Base-by-base conservation (phyloP, 2,888 invertebrate species). In the Anodontia alba region DNA sequence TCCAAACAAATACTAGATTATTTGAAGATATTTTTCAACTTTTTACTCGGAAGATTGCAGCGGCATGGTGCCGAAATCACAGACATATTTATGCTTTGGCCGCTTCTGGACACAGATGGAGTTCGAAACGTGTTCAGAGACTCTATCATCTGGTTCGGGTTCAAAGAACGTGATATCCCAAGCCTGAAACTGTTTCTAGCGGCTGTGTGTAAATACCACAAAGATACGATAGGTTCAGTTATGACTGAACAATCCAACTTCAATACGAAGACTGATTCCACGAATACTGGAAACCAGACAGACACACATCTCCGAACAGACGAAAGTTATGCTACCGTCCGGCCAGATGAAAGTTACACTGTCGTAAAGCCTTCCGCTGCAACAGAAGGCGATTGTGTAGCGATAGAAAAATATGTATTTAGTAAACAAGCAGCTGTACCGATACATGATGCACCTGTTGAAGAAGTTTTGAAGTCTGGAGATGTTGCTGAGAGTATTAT, bases 81-180 rank as follows among this genome's bases (percentile, higher is more conserved):
- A 0, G 86, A 86, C 46, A 74, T 86, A 3, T 77, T 73, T n/a
- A 86, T 86, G 83, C 46, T 86, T 17, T 86, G 83, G 86, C 81
- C 83, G n/a, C 75, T 83, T 5, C 29, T 74, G 15, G 81, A 81
- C 38, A 75, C 68, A 8, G 83, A 81, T 42, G 86, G 81, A 3
- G 79, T 86, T 8, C 57, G 71, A 3, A 38, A 74, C 20, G 67
- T 72, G 1, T 83, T 78, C 69, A 8, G 15, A n/a, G 49, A 77
- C 15, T 67, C 72, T n/a, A 49, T 86, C 20, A 49, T 66, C n/a
- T 29, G 57, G 20, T 81, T 81, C 38, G 86, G 83, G 3, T 86
- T 86, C 57, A 51, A 74, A 23, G 67, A 29, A 5, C n/a, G 36
- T 5, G 83, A 86, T 36, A 51, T 68, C 17, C 70, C 57, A 38